Percentiles rank a stretch among this genome's conserved stretches.
Evolutionary conservation across 2,797 vertebrate species (phyloP).

Genomic region (Scleropages formosus): DNA sequence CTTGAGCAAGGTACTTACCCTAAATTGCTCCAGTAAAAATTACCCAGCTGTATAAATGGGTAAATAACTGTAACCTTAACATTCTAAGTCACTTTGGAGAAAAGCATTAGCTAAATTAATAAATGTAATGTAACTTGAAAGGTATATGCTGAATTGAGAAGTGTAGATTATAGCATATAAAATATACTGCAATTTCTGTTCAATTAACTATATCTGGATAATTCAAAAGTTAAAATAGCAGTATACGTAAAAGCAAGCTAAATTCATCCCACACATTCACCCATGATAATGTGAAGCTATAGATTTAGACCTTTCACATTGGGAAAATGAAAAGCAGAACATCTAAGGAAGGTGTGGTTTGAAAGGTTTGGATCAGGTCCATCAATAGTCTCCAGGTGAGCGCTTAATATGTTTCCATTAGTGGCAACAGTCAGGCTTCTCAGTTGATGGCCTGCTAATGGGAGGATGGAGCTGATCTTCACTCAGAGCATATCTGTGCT

Average conservation of each 20-base stretch:
- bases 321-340: constrained; percentile 17
- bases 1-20: no score
- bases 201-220: constrained; percentile 38
- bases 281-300: constrained; percentile 8
- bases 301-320: constrained; percentile 22
- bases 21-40: no score
- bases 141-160: no score
- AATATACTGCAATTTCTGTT: constrained; percentile 41
- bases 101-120: no score
- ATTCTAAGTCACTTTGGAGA: no score
- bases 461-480: constrained; percentile 21
- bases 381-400: constrained; percentile 11
- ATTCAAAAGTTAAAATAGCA: constrained; percentile 34
- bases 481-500: constrained; percentile 30
- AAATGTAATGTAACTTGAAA: no score
- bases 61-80: no score
- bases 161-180: constrained; percentile 16
- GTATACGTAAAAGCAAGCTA: background rate
- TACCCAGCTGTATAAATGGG: no score
- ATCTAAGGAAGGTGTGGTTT: constrained; percentile 22
- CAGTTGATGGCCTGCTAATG: constrained; percentile 29
- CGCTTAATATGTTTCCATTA: constrained; percentile 35
- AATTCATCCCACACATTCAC: constrained; percentile 4
- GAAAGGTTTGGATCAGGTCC: constrained; percentile 18
- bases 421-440: constrained; percentile 26